Conservation (phyloP, 1,140 invertebrate species). For the Campodea augens region DNA sequence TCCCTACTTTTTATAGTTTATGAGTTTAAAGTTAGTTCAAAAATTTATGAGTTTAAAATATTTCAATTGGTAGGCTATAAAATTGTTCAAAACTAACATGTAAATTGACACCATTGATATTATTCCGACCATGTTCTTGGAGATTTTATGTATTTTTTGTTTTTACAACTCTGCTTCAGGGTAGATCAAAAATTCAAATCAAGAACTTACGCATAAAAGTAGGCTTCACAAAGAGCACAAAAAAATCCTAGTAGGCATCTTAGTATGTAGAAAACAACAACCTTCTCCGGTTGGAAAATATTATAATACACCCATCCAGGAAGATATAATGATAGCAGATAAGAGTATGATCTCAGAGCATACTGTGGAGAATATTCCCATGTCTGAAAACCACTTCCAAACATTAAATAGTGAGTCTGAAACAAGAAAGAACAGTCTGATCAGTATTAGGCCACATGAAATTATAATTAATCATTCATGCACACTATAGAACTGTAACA, state of each 20-base stretch:
- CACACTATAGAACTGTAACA: too few species aligned
- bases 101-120: too few species aligned
- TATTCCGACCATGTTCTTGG: too few species aligned
- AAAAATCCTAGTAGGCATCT: conserved; percentile 60
- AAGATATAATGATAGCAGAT: conserved; percentile 69
- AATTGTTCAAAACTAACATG: too few species aligned
- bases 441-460: too few species aligned
- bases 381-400: conserved; percentile 84
- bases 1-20: too few species aligned
- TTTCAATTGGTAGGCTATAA: too few species aligned
- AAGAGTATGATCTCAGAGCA: conserved; percentile 84
- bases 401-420: conserved; percentile 64
- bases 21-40: too few species aligned
- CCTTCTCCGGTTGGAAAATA: conserved; percentile 53
- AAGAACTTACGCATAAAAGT: conserved; percentile 47
- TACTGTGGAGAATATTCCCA: conserved; percentile 97
- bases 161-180: background rate
- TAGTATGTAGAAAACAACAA: conserved; percentile 77
- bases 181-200: background rate
- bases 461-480: too few species aligned
- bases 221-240: conserved; percentile 67
- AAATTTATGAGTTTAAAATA: too few species aligned
- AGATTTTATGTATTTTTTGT: too few species aligned
- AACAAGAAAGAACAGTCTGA: too few species aligned
- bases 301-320: conserved; percentile 61